Evolutionary conservation across 30 jellyfish, hydroid and myxozoan genomes (phyloP).

Genomic region (Hydractinia echinata): DNA sequence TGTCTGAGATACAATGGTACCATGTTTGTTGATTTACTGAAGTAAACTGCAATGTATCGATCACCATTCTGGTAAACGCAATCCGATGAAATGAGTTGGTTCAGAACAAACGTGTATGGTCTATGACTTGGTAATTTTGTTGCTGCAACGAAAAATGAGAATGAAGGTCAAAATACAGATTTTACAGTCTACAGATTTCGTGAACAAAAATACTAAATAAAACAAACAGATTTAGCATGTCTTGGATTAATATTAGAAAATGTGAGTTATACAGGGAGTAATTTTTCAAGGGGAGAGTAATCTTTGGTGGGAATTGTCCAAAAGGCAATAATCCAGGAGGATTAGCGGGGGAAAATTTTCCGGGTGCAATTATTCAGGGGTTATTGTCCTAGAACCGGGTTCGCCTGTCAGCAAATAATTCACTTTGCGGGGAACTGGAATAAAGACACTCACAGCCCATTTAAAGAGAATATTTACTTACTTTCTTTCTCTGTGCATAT

Average conservation of each 20-base stretch:
- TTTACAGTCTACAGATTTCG: background rate
- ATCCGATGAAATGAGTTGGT: conserved; percentile 11
- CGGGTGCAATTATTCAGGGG: too few species aligned
- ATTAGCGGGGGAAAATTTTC: too few species aligned
- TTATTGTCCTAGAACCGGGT: too few species aligned
- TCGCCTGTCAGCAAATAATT: too few species aligned
- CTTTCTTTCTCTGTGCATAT: conserved; percentile 25
- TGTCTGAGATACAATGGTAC: conserved; percentile 13
- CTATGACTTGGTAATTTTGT: conserved; percentile 7
- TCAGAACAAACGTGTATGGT: conserved; percentile 16
- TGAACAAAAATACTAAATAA: background rate
- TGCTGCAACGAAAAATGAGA: background rate
- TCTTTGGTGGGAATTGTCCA: too few species aligned
- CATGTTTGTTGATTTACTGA: background rate
- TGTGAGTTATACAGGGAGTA: too few species aligned
- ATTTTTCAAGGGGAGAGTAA: too few species aligned
- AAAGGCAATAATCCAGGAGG: too few species aligned
- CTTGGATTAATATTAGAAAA: too few species aligned
- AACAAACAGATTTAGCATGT: too few species aligned
- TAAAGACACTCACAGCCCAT: too few species aligned
- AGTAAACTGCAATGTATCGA: conserved; percentile 22
- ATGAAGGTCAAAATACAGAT: background rate
- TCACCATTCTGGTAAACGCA: conserved; percentile 17
- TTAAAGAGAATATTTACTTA: background rate
- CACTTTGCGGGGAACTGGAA: too few species aligned